phyloP scores from a whole-genome alignment of 2,113 vertebrate genomes.

The Colistium nudipinnis region DNA sequence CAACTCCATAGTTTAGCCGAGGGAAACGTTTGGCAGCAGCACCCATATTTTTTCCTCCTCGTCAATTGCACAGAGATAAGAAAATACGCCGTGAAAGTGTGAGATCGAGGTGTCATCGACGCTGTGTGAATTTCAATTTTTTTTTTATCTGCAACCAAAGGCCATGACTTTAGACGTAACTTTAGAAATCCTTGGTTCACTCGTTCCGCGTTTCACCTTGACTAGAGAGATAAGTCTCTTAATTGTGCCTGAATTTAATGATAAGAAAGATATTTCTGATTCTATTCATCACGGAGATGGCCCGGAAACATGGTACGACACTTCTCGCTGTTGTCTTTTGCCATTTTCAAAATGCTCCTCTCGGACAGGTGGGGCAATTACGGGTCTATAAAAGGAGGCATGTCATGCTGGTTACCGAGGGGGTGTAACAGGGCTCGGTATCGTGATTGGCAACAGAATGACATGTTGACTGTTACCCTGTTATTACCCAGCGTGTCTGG shows the following conservation, averaged over 20 bases:
- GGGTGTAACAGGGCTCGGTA: neutral
- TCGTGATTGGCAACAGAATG: conserved; percentile 37
- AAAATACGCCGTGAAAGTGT: neutral
- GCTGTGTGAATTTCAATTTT: too few relatives aligned
- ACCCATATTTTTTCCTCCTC: neutral
- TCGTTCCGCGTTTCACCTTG: too few relatives aligned
- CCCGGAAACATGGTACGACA: neutral
- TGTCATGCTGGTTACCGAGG: conserved; percentile 26
- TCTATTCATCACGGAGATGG: too few relatives aligned
- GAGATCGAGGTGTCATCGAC: neutral
- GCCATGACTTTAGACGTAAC: neutral
- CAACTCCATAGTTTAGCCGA: neutral
- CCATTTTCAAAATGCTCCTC: conserved; percentile 26
- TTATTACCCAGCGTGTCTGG: conserved; percentile 23
- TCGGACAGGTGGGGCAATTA: conserved; percentile 6
- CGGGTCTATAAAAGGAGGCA: conserved; percentile 23
- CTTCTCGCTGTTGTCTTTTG: neutral
- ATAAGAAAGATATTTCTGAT: too few relatives aligned
- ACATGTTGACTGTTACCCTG: conserved; percentile 18
- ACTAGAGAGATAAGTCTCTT: too few relatives aligned
- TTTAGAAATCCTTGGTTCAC: too few relatives aligned
- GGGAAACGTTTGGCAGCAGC: neutral
- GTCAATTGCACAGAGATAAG: neutral
- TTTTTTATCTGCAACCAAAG: conserved; percentile 12
- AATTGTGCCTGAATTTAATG: too few relatives aligned